Conservation (phyloP, 2,888 invertebrate species). For the Orthonevra nobilis region DNA sequence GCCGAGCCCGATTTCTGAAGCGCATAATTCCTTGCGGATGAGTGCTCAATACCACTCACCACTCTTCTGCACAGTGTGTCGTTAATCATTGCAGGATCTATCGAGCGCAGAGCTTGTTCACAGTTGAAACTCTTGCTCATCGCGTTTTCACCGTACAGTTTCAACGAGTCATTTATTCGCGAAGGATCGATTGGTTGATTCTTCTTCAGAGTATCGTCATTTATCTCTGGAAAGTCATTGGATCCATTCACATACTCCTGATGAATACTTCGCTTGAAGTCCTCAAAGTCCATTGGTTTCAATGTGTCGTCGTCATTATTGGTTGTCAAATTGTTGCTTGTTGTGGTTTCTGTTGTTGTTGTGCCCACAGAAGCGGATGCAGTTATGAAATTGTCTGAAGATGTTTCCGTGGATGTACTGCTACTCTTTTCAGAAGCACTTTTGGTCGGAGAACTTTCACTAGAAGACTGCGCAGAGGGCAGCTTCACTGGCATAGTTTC, state of each 20-base stretch:
- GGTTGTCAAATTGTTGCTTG: constrained; percentile 75
- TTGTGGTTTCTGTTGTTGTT: constrained; percentile 74
- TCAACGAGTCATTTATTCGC: constrained; percentile 80
- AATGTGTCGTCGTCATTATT: constrained; percentile 77
- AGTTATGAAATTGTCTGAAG: constrained; percentile 78
- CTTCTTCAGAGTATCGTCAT: constrained; percentile 79
- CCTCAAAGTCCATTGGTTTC: constrained; percentile 80
- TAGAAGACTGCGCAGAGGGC: constrained; percentile 81
- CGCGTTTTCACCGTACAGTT: constrained; percentile 79
- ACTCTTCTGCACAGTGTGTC: constrained; percentile 76
- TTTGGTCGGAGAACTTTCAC: constrained; percentile 78
- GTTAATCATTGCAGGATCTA: constrained; percentile 77
- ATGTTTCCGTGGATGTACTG: constrained; percentile 73
- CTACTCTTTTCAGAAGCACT: constrained; percentile 74
- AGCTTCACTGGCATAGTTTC: constrained; percentile 85
- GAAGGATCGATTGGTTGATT: constrained; percentile 81
- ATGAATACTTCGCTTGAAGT: constrained; percentile 79
- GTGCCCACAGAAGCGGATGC: constrained; percentile 75
- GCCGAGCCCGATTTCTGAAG: constrained; percentile 79
- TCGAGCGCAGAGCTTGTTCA: constrained; percentile 78
- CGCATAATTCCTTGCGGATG: constrained; percentile 75
- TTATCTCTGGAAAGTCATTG: constrained; percentile 78
- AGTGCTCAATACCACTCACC: constrained; percentile 73
- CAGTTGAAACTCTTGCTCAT: constrained; percentile 81
- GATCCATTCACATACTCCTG: constrained; percentile 79